phyloP scores from a whole-genome alignment of 1,140 invertebrate genomes.

The Drosophila biarmipes region DNA sequence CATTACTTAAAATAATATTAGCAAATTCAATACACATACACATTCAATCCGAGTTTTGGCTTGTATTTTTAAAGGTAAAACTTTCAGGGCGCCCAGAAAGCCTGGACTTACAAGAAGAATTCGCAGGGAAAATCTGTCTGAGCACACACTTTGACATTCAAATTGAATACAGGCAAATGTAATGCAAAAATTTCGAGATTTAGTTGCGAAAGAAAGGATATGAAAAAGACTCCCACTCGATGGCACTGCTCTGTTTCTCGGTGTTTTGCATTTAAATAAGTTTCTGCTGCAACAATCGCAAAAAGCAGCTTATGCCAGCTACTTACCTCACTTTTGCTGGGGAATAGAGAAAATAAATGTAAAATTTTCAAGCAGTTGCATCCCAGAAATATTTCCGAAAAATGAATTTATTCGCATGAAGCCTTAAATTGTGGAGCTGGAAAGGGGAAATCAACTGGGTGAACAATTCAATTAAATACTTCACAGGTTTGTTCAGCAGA shows the following conservation, averaged over 20 bases:
- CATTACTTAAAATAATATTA: conserved; percentile 1
- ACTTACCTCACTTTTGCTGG: conserved; percentile 41
- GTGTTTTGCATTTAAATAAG: conserved; percentile 71
- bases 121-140: conserved; percentile 20
- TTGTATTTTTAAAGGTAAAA: neutral
- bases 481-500: neutral
- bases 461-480: conserved; percentile 14
- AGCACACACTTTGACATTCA: conserved; percentile 43
- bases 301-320: conserved; percentile 38
- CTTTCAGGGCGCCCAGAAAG: neutral
- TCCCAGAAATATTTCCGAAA: conserved; percentile 5
- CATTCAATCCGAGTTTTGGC: neutral
- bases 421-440: conserved; percentile 9
- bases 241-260: conserved; percentile 24
- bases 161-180: conserved; percentile 44
- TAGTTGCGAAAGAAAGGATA: conserved; percentile 23
- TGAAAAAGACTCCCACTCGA: conserved; percentile 14
- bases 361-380: neutral
- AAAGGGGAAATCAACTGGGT: conserved; percentile 11
- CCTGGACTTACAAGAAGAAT: conserved; percentile 14
- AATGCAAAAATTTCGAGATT: conserved; percentile 40
- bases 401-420: conserved; percentile 7
- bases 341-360: conserved; percentile 11
- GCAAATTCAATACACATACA: neutral
- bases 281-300: conserved; percentile 27